Evolutionary conservation across 2,888 invertebrate species (phyloP).

Genomic region (Pachymerium ferrugineum): DNA sequence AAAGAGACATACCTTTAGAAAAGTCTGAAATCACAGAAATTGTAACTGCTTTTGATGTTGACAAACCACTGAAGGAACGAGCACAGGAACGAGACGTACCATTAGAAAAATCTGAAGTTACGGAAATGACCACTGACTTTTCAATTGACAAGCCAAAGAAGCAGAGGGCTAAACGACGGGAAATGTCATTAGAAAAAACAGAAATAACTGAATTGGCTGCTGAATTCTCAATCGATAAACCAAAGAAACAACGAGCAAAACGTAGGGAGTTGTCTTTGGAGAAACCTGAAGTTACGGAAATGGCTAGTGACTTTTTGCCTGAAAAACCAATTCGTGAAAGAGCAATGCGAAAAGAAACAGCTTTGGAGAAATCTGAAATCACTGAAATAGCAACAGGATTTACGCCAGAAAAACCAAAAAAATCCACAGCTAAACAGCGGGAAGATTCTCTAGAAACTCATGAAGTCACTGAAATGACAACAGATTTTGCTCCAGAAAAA

Average conservation of each 20-base stretch:
- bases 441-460: not conserved
- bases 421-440: not conserved
- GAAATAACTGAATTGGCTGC: not conserved
- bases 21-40: no score
- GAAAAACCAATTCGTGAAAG: not conserved
- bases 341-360: not conserved
- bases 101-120: no score
- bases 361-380: not conserved
- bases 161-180: not conserved
- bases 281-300: not conserved
- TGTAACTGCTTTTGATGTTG: no score
- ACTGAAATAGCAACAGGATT: not conserved
- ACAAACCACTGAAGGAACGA: not conserved
- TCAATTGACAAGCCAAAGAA: not conserved
- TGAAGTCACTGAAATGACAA: not conserved
- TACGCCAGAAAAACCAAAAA: not conserved
- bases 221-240: not conserved
- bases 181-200: not conserved
- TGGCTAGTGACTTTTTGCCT: not conserved
- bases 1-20: no score
- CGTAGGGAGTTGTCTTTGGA: not conserved
- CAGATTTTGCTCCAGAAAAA: not conserved
- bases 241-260: not conserved
- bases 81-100: no score
- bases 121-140: not conserved